phyloP scores from a whole-genome alignment of 1,140 invertebrate species.

The Listronotus oregonensis region DNA sequence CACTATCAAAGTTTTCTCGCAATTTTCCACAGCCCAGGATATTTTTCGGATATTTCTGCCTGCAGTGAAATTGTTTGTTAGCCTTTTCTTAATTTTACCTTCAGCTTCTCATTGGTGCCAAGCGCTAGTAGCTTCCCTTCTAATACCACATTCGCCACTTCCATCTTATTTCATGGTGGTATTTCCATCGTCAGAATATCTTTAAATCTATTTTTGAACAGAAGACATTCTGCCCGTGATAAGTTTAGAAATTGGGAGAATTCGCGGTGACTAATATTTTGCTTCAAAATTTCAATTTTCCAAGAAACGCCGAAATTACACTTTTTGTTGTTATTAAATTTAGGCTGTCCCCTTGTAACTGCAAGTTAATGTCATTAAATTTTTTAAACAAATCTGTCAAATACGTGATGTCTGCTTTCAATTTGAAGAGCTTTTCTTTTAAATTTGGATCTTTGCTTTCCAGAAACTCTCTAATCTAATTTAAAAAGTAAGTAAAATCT shows the following conservation, averaged over 20 bases:
- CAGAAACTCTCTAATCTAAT: too few species aligned
- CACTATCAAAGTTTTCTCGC: too few species aligned
- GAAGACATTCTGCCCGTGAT: slow-evolving; percentile 41
- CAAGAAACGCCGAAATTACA: slow-evolving; percentile 14
- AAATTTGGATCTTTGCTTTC: too few species aligned
- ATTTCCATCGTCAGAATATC: slow-evolving; percentile 50
- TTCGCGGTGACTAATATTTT: slow-evolving; percentile 45
- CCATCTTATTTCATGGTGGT: slow-evolving; percentile 42
- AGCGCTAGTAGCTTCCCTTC: slow-evolving; percentile 43
- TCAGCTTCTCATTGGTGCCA: too few species aligned
- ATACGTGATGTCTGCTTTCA: slow-evolving; percentile 19
- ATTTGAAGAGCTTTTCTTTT: background rate
- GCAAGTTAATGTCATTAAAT: slow-evolving; percentile 25
- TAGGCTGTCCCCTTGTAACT: slow-evolving; percentile 25
- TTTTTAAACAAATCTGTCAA: slow-evolving; percentile 26
- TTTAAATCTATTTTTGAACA: slow-evolving; percentile 46
- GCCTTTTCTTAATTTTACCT: too few species aligned
- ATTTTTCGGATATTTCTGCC: too few species aligned
- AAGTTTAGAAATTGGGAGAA: slow-evolving; percentile 47
- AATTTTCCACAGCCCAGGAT: too few species aligned
- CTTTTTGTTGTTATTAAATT: slow-evolving; percentile 26
- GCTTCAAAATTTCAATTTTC: slow-evolving; percentile 40
- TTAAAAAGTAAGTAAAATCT: too few species aligned
- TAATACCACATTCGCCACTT: too few species aligned
- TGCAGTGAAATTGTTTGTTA: too few species aligned